Base-by-base conservation (phyloP, 2,797 vertebrate genomes). In the Carcharodon carcharias region DNA sequence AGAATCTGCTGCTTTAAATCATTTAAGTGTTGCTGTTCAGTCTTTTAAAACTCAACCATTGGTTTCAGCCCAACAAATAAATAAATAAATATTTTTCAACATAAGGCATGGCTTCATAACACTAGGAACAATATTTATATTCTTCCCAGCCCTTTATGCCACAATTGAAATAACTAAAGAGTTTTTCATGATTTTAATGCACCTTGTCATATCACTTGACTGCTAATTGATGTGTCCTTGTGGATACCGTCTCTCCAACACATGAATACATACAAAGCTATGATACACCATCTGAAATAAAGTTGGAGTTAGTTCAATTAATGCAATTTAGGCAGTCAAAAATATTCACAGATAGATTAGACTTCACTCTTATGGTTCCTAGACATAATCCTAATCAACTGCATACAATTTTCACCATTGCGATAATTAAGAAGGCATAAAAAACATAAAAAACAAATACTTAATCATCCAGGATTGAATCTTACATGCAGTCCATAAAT, bases 381-480 rank as follows among this genome's bases (percentile, higher is more conserved):
- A 40, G 18, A 12, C n/a, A 67, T 35, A 67, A 67, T 93, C 40
- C 91, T 93, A 26, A 65, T 93, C 93, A 93, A 67, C 61, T 67
- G n/a, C n/a, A 93, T 67, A 93, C 21, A 26, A 63, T 67, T 93
- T 67, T 67, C 63, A 93, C 63, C 63, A 28, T 45, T 21, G 23
- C 21, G 21, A 93, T 45, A 67, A 40, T 67, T 45, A 45, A 45
- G 91, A 93, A 67, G 45, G 63, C n/a, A 26, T 26, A 63, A 67
- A 14, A 93, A 93, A 67, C n/a, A 67, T 93, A 67, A 67, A 85
- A 93, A 93, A 45, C n/a, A 45, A 93, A 93, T 93, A 63, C 40
- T 11, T 67, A 67, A 67, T 45, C 63, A 67, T 45, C 63, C 40
- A 45, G 14, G 40, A 93, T 93, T 67, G 40, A 93, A 93, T 93